Percentiles rank a stretch among this genome's conserved stretches.
phyloP scores from a whole-genome alignment of 2,113 vertebrate species.

The Antigone vipio region DNA sequence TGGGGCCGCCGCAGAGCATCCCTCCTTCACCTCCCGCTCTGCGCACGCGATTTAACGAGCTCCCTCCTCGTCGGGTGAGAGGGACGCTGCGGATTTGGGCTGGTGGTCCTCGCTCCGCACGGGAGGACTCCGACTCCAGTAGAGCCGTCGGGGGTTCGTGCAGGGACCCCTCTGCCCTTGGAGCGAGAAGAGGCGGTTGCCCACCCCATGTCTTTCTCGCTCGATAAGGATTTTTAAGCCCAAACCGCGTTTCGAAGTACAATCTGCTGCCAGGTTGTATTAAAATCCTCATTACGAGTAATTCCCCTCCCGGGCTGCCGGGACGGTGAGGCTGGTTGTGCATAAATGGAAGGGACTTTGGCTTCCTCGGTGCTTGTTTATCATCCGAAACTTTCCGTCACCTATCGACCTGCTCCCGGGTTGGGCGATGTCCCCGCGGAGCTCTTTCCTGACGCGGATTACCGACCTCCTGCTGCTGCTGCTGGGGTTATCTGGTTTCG shows the following conservation, averaged over 20 bases:
- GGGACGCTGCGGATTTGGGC: not conserved
- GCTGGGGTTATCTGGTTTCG: not conserved
- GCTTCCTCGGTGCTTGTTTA: not conserved
- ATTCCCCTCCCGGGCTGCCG: not conserved
- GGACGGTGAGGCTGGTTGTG: not conserved
- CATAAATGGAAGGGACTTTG: not conserved
- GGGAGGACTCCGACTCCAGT: not conserved
- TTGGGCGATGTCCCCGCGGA: not conserved
- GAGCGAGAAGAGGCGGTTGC: no score
- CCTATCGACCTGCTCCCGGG: no score
- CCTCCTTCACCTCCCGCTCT: not conserved
- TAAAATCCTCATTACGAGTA: not conserved
- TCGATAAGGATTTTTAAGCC: not conserved
- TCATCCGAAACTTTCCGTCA: not conserved
- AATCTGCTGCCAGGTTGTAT: not conserved
- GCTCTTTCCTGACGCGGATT: not conserved
- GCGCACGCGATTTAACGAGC: not conserved
- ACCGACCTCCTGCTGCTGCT: not conserved
- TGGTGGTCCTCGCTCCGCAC: not conserved
- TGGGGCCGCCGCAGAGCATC: accelerated
- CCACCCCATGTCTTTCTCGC: not conserved
- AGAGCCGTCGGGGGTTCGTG: not conserved
- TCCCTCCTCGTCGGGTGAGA: not conserved
- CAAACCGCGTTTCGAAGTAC: not conserved
- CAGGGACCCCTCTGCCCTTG: not conserved